phyloP scores from a whole-genome alignment of 1,140 invertebrate genomes.

The Metaphire vulgaris region DNA sequence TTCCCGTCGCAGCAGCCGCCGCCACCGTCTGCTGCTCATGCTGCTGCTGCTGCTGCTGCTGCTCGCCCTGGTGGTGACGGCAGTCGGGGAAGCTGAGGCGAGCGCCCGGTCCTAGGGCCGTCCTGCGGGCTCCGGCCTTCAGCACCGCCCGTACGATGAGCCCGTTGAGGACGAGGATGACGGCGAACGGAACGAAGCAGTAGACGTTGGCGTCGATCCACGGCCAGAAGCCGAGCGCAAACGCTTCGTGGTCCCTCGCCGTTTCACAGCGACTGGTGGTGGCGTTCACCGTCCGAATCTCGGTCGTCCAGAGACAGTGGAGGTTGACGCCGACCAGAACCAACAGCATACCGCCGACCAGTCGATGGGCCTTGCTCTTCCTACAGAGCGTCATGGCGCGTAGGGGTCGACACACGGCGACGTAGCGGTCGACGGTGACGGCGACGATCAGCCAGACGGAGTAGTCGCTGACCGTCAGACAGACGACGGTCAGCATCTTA shows the following conservation, averaged over 20 bases:
- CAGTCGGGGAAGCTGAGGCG: too few relatives aligned
- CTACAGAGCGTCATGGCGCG: slow-evolving; percentile 1
- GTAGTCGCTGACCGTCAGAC: slow-evolving; percentile 42
- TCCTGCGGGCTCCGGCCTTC: background rate
- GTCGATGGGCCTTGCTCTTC: background rate
- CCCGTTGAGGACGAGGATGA: slow-evolving; percentile 5
- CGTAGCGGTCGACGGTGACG: slow-evolving; percentile 47
- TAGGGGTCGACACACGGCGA: slow-evolving; percentile 45
- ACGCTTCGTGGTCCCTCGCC: slow-evolving; percentile 19
- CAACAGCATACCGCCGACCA: slow-evolving; percentile 25
- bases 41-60: too few relatives aligned
- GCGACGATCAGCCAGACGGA: slow-evolving; percentile 51
- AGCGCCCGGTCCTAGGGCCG: background rate
- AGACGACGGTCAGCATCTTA: slow-evolving; percentile 16
- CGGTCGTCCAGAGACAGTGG: slow-evolving; percentile 30
- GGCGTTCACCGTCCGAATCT: slow-evolving; percentile 27
- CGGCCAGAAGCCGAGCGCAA: slow-evolving; percentile 26
- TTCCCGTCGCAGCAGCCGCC: too few relatives aligned
- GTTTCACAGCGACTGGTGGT: slow-evolving; percentile 11
- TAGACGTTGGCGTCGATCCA: slow-evolving; percentile 32
- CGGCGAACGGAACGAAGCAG: slow-evolving; percentile 1
- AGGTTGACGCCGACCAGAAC: slow-evolving; percentile 31
- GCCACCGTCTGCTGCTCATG: too few relatives aligned
- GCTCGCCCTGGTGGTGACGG: too few relatives aligned
- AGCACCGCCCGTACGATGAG: background rate